Conservation (phyloP, 2,888 invertebrate genomes). For the Apamea epomidion region DNA sequence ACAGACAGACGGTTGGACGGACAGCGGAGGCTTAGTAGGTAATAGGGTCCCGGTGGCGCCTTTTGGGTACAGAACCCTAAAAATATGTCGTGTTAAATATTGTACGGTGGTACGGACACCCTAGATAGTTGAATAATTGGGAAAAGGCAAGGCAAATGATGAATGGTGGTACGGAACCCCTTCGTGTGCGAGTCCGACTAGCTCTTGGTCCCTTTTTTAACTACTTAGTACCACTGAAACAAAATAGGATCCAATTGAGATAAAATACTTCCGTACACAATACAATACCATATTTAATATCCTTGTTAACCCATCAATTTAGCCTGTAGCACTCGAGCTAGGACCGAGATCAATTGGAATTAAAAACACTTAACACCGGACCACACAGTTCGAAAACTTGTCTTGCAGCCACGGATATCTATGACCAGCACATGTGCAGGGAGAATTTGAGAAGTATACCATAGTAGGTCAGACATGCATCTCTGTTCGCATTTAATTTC, state of each 20-base stretch:
- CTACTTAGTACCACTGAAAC: not conserved
- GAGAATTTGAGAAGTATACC: not conserved
- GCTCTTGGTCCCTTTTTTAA: not conserved
- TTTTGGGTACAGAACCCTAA: too few relatives aligned
- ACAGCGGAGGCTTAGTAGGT: too few relatives aligned
- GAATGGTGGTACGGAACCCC: too few relatives aligned
- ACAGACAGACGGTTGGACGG: too few relatives aligned
- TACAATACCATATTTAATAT: constrained; percentile 13
- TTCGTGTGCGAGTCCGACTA: too few relatives aligned
- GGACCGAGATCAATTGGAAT: constrained; percentile 32
- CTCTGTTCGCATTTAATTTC: not conserved
- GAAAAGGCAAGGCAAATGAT: too few relatives aligned
- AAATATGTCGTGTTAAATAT: too few relatives aligned
- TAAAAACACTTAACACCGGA: constrained; percentile 39
- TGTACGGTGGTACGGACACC: too few relatives aligned
- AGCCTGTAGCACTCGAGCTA: constrained; percentile 7
- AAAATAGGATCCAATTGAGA: not conserved
- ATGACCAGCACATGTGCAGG: not conserved
- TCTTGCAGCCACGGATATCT: constrained; percentile 20
- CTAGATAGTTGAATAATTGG: too few relatives aligned
- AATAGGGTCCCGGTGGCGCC: too few relatives aligned
- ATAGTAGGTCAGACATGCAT: too few relatives aligned
- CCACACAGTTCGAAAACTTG: constrained; percentile 25
- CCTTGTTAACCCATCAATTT: constrained; percentile 47
- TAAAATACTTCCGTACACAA: not conserved